These are phyloP conservation scores for Galbula dea DNA, from an alignment of 2,113 vertebrate genomes.

Conservation along the genomic window DNA sequence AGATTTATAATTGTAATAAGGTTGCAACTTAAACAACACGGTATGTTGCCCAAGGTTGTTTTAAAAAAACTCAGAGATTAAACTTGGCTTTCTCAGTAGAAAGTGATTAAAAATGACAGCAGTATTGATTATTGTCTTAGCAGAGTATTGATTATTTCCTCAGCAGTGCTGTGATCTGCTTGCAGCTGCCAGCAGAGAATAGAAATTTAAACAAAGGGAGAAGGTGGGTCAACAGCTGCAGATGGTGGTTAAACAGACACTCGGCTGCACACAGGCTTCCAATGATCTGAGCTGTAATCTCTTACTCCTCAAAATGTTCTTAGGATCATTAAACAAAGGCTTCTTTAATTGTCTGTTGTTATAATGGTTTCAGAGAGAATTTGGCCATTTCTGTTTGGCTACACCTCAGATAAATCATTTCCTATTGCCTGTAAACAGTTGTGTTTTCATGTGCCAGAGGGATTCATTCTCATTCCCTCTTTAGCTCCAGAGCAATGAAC, in stretches of 20 bases:
- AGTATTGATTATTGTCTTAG: conserved; percentile 16
- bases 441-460: not conserved
- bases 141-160: conserved; percentile 5
- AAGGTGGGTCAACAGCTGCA: conserved; percentile 34
- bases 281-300: not conserved
- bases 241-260: not conserved
- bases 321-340: not conserved
- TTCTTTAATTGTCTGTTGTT: not conserved
- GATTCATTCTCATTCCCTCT: not conserved
- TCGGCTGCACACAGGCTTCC: not conserved
- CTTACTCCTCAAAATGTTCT: not conserved
- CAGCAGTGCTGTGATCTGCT: not conserved
- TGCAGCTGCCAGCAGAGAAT: not conserved
- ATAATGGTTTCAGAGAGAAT: not conserved
- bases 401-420: not conserved
- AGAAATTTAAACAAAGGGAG: conserved; percentile 13
- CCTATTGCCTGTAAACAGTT: not conserved
- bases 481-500: not conserved
- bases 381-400: not conserved
- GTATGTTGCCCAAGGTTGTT: not conserved
- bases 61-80: too few species aligned
- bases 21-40: not conserved
- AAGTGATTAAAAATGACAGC: not conserved
- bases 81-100: not conserved
- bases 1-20: not conserved